These are phyloP conservation scores for Manacus vitellinus DNA, from an alignment of 2,113 vertebrate species.

Conservation along the genomic window DNA sequence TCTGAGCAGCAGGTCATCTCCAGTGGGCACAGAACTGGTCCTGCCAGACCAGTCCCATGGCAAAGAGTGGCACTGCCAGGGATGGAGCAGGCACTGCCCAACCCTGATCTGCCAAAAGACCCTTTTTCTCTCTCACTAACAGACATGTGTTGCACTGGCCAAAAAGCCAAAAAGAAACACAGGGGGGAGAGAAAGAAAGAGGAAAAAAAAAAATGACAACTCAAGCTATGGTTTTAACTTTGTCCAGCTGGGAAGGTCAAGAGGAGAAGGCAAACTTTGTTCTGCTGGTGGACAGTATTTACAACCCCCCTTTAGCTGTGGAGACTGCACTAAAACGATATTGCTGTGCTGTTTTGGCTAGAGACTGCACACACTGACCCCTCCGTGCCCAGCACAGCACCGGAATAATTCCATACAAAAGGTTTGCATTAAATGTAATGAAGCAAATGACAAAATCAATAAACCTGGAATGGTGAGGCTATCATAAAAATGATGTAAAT, in stretches of 20 bases:
- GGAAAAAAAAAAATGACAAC: background rate
- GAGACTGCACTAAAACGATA: conserved; percentile 41
- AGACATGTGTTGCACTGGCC: background rate
- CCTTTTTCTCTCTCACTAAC: background rate
- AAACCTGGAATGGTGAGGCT: conserved; percentile 72
- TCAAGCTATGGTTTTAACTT: background rate
- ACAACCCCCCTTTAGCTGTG: background rate
- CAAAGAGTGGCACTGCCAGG: background rate
- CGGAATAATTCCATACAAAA: conserved; percentile 49
- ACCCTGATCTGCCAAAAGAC: background rate
- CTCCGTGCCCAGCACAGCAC: conserved; percentile 44
- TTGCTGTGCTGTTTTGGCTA: conserved; percentile 50
- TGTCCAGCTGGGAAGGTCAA: conserved; percentile 40
- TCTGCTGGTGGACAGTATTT: conserved; percentile 45
- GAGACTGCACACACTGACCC: conserved; percentile 13
- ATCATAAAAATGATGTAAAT: conserved; percentile 84
- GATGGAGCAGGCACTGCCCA: background rate
- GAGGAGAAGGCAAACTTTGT: conserved; percentile 26
- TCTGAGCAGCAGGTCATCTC: background rate
- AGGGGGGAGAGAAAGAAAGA: background rate
- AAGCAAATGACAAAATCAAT: conserved; percentile 87
- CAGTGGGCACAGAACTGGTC: rapidly evolving
- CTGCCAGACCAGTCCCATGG: background rate
- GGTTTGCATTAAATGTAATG: conserved; percentile 68
- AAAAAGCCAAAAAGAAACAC: background rate